phyloP scores from a whole-genome alignment of 1,140 invertebrate species.

The Brachionus koreanus region DNA sequence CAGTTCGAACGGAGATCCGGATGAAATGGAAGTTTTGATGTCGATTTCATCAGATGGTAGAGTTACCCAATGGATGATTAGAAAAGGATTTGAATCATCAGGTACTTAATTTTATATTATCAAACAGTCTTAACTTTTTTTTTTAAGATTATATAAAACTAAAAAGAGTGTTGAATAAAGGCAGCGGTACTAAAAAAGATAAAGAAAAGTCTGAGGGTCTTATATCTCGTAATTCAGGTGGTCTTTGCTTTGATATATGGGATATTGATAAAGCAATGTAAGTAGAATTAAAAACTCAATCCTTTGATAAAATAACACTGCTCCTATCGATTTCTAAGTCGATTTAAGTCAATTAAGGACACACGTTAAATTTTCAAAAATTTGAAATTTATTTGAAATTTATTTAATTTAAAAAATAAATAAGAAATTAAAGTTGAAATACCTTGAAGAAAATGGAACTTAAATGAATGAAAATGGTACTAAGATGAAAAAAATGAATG shows the following conservation, averaged over 20 bases:
- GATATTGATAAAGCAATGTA: slow-evolving; percentile 54
- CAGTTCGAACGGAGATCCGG: slow-evolving; percentile 49
- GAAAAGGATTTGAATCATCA: slow-evolving; percentile 58
- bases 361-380: too few relatives aligned
- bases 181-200: slow-evolving; percentile 47
- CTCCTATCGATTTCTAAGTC: too few relatives aligned
- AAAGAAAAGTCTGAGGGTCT: slow-evolving; percentile 51
- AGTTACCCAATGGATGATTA: slow-evolving; percentile 55
- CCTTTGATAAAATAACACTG: background rate
- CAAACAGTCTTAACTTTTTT: background rate
- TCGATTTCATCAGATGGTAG: slow-evolving; percentile 58
- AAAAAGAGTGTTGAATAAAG: slow-evolving; percentile 52
- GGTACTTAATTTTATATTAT: slow-evolving; percentile 47
- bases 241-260: slow-evolving; percentile 57
- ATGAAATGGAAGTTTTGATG: slow-evolving; percentile 52
- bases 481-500: too few relatives aligned
- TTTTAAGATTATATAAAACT: slow-evolving; percentile 56
- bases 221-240: slow-evolving; percentile 55
- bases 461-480: too few relatives aligned
- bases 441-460: too few relatives aligned
- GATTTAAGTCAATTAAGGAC: too few relatives aligned
- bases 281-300: slow-evolving; percentile 38
- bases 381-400: too few relatives aligned
- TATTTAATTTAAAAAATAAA: too few relatives aligned
- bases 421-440: too few relatives aligned